Base-by-base conservation (phyloP, 2,113 vertebrate species). In the Pteropus alecto region DNA sequence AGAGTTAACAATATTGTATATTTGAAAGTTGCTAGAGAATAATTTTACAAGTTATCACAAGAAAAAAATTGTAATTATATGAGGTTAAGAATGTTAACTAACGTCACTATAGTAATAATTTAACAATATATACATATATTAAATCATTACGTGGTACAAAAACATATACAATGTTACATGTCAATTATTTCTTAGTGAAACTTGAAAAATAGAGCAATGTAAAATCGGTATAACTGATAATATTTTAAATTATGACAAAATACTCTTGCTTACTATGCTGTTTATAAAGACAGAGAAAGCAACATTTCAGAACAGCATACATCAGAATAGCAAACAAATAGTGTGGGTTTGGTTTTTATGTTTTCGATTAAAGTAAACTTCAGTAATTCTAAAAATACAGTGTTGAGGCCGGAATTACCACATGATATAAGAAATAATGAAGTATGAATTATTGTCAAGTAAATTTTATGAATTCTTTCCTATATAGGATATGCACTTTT, bases 391-490 rank as follows among this genome's bases (percentile, higher is more conserved):
- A 92, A 95, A 95, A 81, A 41, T 73, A 73, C 46, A 86, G 4
- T 83, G 65, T 54, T 65, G 26, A 15, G 60, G 51, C 63, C 56
- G 92, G 19, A 58, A 77, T 95, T 86, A 38, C 74, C 22, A 21
- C 30, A n/a, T 30, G 26, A 60, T 83, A 79, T 13, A 33, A 96
- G 54, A 92, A 84, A 81, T 61, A 81, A 95, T 79, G n/a, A 94
- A 82, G 22, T 84, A 84, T 87, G 71, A 94, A 78, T 90, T 93
- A 87, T 16, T 30, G 9, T 76, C 61, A 58, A 71, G 61, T 93
- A 92, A 85, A 85, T 94, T 68, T 77, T 96, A 97, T 61, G 19
- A 93, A 94, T 93, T 38, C 26, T 93, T 96, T 93, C n/a, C 61
- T 94, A 28, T 74, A n/a, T 51, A 16, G 6, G n/a, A 81, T 77